These are phyloP conservation scores for Lacanobia wlatinum DNA, from an alignment of 2,888 invertebrate genomes.

Conservation along the genomic window DNA sequence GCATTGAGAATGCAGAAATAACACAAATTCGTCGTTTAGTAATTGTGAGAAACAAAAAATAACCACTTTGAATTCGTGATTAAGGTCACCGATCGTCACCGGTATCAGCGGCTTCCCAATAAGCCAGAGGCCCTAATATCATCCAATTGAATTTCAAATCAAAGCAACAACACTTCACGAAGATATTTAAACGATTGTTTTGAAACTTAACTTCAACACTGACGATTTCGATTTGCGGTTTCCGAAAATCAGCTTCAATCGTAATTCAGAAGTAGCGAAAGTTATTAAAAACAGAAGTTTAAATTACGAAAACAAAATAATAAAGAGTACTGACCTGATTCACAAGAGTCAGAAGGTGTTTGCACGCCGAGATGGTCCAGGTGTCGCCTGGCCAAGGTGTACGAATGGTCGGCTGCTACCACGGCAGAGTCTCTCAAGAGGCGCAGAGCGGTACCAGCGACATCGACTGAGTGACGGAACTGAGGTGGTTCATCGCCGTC, in stretches of 20 bases:
- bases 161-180: slow-evolving; percentile 66
- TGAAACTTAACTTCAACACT: slow-evolving; percentile 40
- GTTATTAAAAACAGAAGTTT: slow-evolving; percentile 8
- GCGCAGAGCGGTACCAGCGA: slow-evolving; percentile 85
- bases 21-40: slow-evolving; percentile 17
- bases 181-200: slow-evolving; percentile 66
- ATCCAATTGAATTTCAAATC: slow-evolving; percentile 75
- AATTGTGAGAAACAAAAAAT: slow-evolving; percentile 51
- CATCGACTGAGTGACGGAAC: slow-evolving; percentile 87
- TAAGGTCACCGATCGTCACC: slow-evolving; percentile 62
- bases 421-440: slow-evolving; percentile 85
- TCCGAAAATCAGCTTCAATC: slow-evolving; percentile 9
- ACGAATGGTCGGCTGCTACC: slow-evolving; percentile 92
- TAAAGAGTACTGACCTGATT: slow-evolving; percentile 88
- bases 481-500: slow-evolving; percentile 87
- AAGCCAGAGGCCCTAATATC: slow-evolving; percentile 71
- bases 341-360: slow-evolving; percentile 97
- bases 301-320: slow-evolving; percentile 18
- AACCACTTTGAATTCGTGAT: slow-evolving; percentile 47
- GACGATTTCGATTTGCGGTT: slow-evolving; percentile 12
- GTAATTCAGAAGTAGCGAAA: slow-evolving; percentile 12
- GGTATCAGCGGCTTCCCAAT: slow-evolving; percentile 68
- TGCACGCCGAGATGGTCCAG: slow-evolving; percentile 94
- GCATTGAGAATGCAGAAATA: slow-evolving; percentile 14
- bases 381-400: slow-evolving; percentile 92